Base-by-base conservation (phyloP, 2,888 invertebrate genomes). In the Drosophila maculinotata region DNA sequence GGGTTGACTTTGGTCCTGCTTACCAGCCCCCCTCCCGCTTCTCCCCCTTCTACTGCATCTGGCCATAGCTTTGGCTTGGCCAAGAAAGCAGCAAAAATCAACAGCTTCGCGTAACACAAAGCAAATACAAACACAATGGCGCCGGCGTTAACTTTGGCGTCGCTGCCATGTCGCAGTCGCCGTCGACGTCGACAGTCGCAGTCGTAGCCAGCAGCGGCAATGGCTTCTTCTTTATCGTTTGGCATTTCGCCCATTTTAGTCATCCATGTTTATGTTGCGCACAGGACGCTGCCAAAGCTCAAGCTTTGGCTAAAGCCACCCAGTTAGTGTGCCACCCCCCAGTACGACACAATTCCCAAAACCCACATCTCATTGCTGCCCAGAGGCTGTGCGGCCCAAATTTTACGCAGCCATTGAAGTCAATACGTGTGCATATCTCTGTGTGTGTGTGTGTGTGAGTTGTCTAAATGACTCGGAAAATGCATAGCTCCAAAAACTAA, bases 201-300 rank as follows among this genome's bases (percentile, higher is more conserved):
- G 62, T 48, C 28, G 41, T 6, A 7, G 47, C 47, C 38, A 23
- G 31, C 57, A 45, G 33, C 33, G 59, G 57, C 68, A 69, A 74
- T 72, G 86, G 83, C 87, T 79, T 70, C 80, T 86, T 79, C 85
- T 88, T 88, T 88, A 89, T 84, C 82, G 87, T 74, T 89, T 84
- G 87, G 87, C 87, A 76, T 79, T 89, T 87, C 88, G 81, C 83
- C 89, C 88, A 88, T 89, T 88, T 88, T 76, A 81, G 88, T 71
- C 81, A 81, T 86, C 78, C 87, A 71, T 86, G 80, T 79, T 82
- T 86, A 83, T 78, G 80, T 80, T 80, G 69, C 66, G 80, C 60
- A 53, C 60, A 53, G 76, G 52, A 54, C 58, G 62, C 31, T 56
- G 70, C 47, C 75, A 74, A 74, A 76, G 72, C 72, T 70, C 58